These are phyloP conservation scores for Thysanoteuthis rhombus DNA, from an alignment of 2,888 invertebrate genomes.

Conservation along the genomic window DNA sequence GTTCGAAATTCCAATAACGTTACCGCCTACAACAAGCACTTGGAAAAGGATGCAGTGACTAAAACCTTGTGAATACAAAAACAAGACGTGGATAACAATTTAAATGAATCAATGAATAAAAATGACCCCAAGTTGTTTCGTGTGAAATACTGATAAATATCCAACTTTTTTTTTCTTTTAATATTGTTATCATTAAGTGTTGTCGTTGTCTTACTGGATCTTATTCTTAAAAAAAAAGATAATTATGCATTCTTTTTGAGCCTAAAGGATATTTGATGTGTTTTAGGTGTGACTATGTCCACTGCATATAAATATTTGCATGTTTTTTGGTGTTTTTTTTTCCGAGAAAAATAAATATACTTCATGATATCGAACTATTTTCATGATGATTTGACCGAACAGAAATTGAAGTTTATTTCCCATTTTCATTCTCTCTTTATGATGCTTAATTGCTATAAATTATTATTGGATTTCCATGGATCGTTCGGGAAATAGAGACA, in stretches of 20 bases:
- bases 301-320: no score
- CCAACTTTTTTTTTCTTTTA: not conserved
- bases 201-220: not conserved
- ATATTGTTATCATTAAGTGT: not conserved
- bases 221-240: not conserved
- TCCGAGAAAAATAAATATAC: not conserved
- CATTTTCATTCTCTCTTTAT: not conserved
- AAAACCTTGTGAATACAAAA: no score
- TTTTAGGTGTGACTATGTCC: not conserved
- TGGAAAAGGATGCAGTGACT: no score
- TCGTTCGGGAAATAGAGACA: no score
- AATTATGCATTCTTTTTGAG: not conserved
- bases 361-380: not conserved
- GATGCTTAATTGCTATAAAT: no score
- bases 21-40: no score
- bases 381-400: not conserved
- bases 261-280: not conserved
- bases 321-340: no score
- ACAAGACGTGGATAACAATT: no score
- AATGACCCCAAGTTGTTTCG: not conserved
- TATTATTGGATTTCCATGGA: no score
- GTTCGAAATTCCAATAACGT: no score
- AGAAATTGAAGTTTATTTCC: not conserved
- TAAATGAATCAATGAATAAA: no score
- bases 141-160: not conserved